These are phyloP conservation scores for Ephydatia muelleri DNA, from an alignment of 37 sponge, comb jelly and placozoan genomes.

Conservation along the genomic window DNA sequence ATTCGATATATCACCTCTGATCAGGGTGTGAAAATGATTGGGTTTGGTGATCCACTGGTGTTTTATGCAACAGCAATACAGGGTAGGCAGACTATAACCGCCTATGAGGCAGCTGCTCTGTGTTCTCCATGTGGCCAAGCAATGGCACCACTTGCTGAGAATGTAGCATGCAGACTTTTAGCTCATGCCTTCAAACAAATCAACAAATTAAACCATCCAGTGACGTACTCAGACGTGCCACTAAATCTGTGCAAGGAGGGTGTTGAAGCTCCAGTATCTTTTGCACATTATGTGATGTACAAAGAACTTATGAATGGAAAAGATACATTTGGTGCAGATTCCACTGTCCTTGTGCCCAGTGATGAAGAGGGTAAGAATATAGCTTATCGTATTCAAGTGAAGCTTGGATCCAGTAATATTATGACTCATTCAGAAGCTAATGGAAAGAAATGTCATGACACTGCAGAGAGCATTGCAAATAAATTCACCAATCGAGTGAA, in stretches of 20 bases:
- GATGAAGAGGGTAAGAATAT: background rate
- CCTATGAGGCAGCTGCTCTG: background rate
- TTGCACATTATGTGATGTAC: background rate
- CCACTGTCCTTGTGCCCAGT: background rate
- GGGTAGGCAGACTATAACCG: background rate
- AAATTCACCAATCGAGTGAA: background rate
- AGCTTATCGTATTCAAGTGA: background rate
- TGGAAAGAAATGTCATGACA: background rate
- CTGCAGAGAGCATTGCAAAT: background rate
- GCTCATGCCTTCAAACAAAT: background rate
- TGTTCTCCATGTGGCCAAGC: background rate
- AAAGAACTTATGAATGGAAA: background rate
- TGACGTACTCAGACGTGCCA: background rate
- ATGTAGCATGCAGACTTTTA: background rate
- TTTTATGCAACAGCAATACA: background rate
- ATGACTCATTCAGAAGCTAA: background rate
- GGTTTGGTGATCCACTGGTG: background rate
- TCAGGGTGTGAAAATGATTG: background rate
- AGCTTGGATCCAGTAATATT: background rate
- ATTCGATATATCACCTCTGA: constrained; percentile 1
- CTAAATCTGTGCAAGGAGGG: background rate
- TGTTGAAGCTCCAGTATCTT: background rate
- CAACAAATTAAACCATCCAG: background rate
- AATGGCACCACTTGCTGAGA: background rate
- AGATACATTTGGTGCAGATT: background rate